Conservation (phyloP, 2,888 invertebrate species). For the Apotomis betuletana region DNA sequence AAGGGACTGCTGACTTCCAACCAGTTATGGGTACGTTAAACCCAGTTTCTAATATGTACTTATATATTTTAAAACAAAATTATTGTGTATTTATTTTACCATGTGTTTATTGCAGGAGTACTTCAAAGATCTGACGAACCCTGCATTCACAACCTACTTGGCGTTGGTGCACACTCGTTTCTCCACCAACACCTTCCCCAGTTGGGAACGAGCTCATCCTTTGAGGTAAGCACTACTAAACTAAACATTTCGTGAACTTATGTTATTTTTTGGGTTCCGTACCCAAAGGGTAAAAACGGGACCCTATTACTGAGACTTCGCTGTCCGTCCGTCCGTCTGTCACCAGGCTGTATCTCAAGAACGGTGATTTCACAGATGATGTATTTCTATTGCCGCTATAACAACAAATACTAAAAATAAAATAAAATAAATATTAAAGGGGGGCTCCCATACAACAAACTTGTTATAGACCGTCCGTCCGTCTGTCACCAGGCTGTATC, state of each 20-base stretch:
- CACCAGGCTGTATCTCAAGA: no score
- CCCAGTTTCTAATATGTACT: slow-evolving; percentile 4
- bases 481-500: no score
- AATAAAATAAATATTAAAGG: no score
- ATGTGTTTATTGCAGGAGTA: slow-evolving; percentile 84
- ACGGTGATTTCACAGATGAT: no score
- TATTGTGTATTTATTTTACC: neutral
- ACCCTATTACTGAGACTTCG: no score
- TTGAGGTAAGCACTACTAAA: slow-evolving; percentile 85
- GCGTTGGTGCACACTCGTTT: slow-evolving; percentile 99
- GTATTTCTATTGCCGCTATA: no score
- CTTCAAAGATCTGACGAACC: slow-evolving; percentile 87
- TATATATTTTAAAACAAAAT: neutral
- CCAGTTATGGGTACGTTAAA: slow-evolving; percentile 89
- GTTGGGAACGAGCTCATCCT: slow-evolving; percentile 99
- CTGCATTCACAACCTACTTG: slow-evolving; percentile 95
- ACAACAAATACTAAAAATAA: no score
- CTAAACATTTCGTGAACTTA: neutral
- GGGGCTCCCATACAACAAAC: no score
- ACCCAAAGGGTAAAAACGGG: no score
- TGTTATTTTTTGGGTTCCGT: no score
- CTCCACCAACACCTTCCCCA: slow-evolving; percentile 99
- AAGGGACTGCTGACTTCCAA: slow-evolving; percentile 98
- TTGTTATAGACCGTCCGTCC: no score
- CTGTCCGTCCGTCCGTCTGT: no score